These are phyloP conservation scores for Stomatorhinus walkeri DNA, from an alignment of 2,797 vertebrate species.

Conservation along the genomic window DNA sequence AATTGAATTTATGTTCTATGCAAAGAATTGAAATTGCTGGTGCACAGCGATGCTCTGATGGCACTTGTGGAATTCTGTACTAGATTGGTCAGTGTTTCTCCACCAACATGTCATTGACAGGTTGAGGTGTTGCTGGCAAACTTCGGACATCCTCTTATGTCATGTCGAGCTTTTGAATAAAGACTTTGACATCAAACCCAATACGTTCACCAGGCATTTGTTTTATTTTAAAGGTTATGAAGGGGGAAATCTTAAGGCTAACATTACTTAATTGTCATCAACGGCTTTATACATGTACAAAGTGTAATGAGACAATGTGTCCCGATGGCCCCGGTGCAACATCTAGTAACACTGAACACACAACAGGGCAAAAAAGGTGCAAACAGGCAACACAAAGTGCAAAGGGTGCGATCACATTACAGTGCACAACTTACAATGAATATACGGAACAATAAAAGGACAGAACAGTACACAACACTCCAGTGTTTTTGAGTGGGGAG, in stretches of 20 bases:
- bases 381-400: too few relatives aligned
- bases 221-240: neutral
- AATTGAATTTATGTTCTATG: slow-evolving; percentile 28
- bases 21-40: slow-evolving; percentile 17
- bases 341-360: too few relatives aligned
- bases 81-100: slow-evolving; percentile 30
- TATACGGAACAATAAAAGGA: too few relatives aligned
- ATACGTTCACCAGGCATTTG: neutral
- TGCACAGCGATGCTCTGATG: slow-evolving; percentile 31
- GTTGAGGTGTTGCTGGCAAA: slow-evolving; percentile 37
- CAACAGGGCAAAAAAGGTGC: too few relatives aligned
- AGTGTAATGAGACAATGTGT: too few relatives aligned
- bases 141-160: slow-evolving; percentile 30
- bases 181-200: slow-evolving; percentile 36
- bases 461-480: too few relatives aligned
- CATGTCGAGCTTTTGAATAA: slow-evolving; percentile 59
- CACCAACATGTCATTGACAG: slow-evolving; percentile 31
- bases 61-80: slow-evolving; percentile 38
- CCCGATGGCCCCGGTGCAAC: too few relatives aligned
- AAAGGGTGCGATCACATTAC: too few relatives aligned
- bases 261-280: too few relatives aligned
- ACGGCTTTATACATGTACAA: too few relatives aligned
- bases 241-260: neutral
- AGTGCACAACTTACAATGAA: too few relatives aligned
- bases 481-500: too few relatives aligned